Evolutionary conservation across 23 tunicate genomes (phyloP).

Genomic region (Halocynthia roretzi): DNA sequence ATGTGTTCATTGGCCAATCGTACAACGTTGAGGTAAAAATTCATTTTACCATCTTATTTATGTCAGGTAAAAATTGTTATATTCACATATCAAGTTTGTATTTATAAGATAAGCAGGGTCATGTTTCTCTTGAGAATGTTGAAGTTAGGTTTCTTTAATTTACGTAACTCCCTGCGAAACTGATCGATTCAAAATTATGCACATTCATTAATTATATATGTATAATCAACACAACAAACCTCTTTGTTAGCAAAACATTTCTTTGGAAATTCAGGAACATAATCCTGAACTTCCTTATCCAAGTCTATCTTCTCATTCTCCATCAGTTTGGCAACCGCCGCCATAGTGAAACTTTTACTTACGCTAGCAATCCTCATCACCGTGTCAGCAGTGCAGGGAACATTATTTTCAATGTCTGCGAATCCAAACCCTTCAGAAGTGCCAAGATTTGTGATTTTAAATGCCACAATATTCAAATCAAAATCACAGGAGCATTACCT

Average conservation of each 20-base stretch:
- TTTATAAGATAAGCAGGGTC: too few relatives aligned
- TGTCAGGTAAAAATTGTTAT: too few relatives aligned
- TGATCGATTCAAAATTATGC: too few relatives aligned
- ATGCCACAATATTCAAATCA: neutral
- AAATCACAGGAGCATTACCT: slow-evolving; percentile 13
- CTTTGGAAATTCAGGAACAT: slow-evolving; percentile 61
- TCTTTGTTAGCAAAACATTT: slow-evolving; percentile 35
- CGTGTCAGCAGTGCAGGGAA: slow-evolving; percentile 38
- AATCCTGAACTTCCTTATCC: slow-evolving; percentile 47
- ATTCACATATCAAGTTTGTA: too few relatives aligned
- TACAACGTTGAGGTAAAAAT: too few relatives aligned
- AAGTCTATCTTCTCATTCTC: slow-evolving; percentile 48
- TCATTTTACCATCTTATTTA: too few relatives aligned
- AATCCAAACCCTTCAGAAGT: slow-evolving; percentile 49
- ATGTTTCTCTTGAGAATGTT: too few relatives aligned
- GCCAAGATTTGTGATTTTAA: neutral
- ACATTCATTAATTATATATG: too few relatives aligned
- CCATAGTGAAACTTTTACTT: slow-evolving; percentile 61
- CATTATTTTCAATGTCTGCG: slow-evolving; percentile 68
- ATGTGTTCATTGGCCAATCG: neutral
- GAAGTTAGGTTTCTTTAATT: too few relatives aligned
- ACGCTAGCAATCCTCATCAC: slow-evolving; percentile 83
- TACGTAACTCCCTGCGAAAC: too few relatives aligned
- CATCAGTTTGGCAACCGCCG: slow-evolving; percentile 43
- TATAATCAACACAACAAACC: neutral